Conservation (phyloP, 2,797 vertebrate species). For the Danio aesculapii region DNA sequence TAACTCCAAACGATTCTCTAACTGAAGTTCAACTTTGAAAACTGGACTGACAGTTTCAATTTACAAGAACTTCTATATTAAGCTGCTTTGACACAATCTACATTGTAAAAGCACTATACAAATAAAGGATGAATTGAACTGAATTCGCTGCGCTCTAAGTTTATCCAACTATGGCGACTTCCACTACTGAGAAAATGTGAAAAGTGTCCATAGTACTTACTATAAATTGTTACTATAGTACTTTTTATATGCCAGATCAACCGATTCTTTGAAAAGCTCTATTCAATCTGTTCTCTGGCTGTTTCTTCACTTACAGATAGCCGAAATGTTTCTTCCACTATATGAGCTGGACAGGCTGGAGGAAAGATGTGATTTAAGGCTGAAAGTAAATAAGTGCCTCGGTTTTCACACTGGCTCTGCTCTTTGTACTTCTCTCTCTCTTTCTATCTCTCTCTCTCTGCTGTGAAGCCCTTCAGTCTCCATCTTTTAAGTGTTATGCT, state of each 20-base stretch:
- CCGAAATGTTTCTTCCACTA: not conserved
- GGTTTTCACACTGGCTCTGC: slow-evolving; percentile 29
- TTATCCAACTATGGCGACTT: no score
- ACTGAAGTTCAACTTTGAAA: no score
- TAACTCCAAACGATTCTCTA: no score
- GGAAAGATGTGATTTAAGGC: not conserved
- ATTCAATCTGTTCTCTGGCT: not conserved
- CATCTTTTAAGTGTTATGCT: slow-evolving; percentile 30
- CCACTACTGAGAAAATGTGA: no score
- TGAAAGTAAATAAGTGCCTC: slow-evolving; percentile 44
- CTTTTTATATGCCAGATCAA: not conserved
- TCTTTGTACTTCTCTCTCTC: slow-evolving; percentile 22
- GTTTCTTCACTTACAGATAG: not conserved
- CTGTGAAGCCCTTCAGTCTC: not conserved
- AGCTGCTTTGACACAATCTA: no score
- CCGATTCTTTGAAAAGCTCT: not conserved
- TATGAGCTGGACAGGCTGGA: not conserved
- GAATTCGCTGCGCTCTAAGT: no score
- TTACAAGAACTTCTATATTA: no score
- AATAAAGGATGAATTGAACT: no score
- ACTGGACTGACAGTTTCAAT: no score
- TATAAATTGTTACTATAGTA: no score
- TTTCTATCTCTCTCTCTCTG: slow-evolving; percentile 55
- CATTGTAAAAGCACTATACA: no score
- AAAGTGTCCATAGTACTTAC: no score